Percentiles rank a stretch among this genome's conserved stretches.
These are phyloP conservation scores for Tetragonisca angustula DNA, from an alignment of 2,888 invertebrate species.

Conservation along the genomic window DNA sequence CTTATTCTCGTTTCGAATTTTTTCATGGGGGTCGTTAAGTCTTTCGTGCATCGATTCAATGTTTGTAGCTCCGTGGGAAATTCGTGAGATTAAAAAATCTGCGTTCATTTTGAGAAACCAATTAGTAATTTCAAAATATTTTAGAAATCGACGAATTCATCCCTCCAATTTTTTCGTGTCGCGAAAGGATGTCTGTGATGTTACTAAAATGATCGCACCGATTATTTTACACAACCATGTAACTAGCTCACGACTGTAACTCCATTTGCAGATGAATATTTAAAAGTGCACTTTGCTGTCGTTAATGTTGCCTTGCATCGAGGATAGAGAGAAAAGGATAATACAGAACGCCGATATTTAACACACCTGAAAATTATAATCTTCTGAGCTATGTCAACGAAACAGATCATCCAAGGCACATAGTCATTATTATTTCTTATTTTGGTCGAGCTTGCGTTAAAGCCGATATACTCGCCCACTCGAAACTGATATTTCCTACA, in stretches of 20 bases:
- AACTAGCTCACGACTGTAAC: neutral
- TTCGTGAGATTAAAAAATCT: too few relatives aligned
- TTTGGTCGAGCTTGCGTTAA: conserved; percentile 11
- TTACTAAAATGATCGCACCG: neutral
- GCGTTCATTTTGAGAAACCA: too few relatives aligned
- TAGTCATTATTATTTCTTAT: neutral
- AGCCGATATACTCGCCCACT: conserved; percentile 7
- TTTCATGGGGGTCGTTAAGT: too few relatives aligned
- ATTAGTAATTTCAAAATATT: too few relatives aligned
- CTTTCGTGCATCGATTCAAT: too few relatives aligned
- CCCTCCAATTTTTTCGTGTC: too few relatives aligned
- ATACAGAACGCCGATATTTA: too few relatives aligned
- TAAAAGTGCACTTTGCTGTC: neutral
- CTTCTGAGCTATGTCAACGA: neutral
- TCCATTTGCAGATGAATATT: too few relatives aligned
- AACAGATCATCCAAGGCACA: neutral
- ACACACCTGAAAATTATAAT: neutral
- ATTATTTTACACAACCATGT: neutral
- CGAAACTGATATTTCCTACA: neutral
- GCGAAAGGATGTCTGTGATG: neutral
- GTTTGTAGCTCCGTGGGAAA: too few relatives aligned
- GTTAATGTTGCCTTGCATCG: neutral
- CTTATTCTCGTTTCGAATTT: too few relatives aligned
- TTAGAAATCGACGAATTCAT: too few relatives aligned
- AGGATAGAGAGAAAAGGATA: too few relatives aligned